Evolutionary conservation across 2,888 invertebrate genomes (phyloP), one percentile per base, ranked within the genome.

Genomic region (Subacronicta megacephala): DNA sequence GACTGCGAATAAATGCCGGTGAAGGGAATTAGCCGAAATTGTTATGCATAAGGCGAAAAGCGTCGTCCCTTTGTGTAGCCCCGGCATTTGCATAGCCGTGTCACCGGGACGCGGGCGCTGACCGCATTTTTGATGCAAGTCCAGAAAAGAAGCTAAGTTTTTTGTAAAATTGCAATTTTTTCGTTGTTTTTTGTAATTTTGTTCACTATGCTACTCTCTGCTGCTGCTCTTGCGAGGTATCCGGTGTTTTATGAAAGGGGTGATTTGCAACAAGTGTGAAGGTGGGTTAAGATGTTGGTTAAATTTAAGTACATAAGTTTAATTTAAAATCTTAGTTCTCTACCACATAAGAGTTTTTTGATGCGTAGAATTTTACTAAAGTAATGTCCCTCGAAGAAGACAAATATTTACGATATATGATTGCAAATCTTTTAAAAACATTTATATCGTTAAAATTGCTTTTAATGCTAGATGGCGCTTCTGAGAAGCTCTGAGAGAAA

Each of bases 11-110:
- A 72, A 56, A 46, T 51, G 40, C 52, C 18, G 23, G 57, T 52
- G 57, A 17, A 41, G 33, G 29, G 44, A 62, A 75, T 71, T 71
- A 67, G 57, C 40, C 45, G 15, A 49, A 64, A 75, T 75, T 71
- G 54, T 67, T 67, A 64, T 71, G 72, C 59, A 64, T 57, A 63
- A 55, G 57, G 72, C 45, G 67, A 67, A 74, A 71, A 54, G 67
- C 66, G 63, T 66, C 61, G 43, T 16, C 57, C 36, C 54, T 63
- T 66, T 63, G 70, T 54, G 47, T 52, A 12, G 16, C 31, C 31
- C 10, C 40, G 12, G 36, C 33, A 66, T 74, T 73, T 63, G 66
- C 71, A 74, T 66, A 71, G 54, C 37, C 33, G 53, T 59, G 72
- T 68, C 63, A 68, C 49, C 40, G 31, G 44, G 50, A 12, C 35